Percentiles rank a stretch among this genome's conserved stretches.
phyloP scores from a whole-genome alignment of 2,113 vertebrate species.

The Phrynosoma blainvillii region DNA sequence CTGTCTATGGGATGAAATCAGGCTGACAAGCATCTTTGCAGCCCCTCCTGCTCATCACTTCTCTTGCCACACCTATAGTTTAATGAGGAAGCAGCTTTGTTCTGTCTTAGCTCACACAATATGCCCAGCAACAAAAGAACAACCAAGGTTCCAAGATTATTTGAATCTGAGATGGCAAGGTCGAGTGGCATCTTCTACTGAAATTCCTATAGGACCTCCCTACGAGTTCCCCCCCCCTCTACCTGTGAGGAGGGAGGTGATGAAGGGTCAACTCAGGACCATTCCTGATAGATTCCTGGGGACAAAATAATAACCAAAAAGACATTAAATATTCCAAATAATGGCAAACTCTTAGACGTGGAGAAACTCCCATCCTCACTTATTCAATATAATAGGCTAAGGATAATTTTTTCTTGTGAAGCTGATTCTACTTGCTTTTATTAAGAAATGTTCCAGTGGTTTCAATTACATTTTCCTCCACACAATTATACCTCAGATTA shows the following conservation, averaged over 20 bases:
- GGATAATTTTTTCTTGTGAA: neutral
- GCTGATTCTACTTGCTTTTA: neutral
- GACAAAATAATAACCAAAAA: neutral
- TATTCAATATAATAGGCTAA: neutral
- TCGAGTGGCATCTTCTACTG: neutral
- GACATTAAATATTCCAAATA: constrained; percentile 14
- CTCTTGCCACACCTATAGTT: neutral
- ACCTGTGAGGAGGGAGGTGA: neutral
- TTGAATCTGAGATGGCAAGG: neutral
- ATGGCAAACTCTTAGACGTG: constrained; percentile 3
- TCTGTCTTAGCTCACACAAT: neutral
- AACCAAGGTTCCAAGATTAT: neutral
- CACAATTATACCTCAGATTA: neutral
- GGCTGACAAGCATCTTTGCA: neutral
- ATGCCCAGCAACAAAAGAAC: neutral
- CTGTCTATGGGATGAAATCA: neutral
- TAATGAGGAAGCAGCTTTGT: neutral
- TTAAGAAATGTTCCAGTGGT: neutral
- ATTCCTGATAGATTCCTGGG: neutral
- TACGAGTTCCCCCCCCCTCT: neutral
- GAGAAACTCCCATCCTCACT: constrained; percentile 7
- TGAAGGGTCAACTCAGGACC: neutral
- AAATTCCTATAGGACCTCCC: neutral
- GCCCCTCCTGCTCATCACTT: neutral
- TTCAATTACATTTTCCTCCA: neutral